Evolutionary conservation across 2,113 vertebrate species (phyloP).

Genomic region (Odontophorus gujanensis): DNA sequence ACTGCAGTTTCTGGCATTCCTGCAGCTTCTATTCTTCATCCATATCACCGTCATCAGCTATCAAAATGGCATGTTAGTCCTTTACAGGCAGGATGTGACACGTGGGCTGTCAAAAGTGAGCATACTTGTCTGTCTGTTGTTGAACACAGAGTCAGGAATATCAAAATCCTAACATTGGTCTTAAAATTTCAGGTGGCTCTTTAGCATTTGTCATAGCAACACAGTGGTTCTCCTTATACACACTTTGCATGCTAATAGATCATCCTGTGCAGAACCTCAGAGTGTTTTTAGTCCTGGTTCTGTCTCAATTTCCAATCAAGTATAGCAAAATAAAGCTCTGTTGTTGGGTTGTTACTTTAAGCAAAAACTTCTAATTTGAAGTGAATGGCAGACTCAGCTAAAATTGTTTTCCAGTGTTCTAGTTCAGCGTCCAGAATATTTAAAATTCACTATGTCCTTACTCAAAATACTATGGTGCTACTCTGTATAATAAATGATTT

Average conservation of each 20-base stretch:
- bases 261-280: not conserved
- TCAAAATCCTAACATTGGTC: not conserved
- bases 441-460: not conserved
- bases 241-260: not conserved
- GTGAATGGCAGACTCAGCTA: not conserved
- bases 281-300: not conserved
- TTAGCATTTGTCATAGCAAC: not conserved
- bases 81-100: no score
- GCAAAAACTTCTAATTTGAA: not conserved
- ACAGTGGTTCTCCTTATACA: not conserved
- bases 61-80: rapidly evolving
- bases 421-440: not conserved
- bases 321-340: not conserved
- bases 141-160: not conserved
- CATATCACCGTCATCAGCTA: not conserved
- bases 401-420: not conserved
- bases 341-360: not conserved
- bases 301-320: not conserved
- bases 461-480: not conserved
- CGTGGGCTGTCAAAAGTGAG: not conserved
- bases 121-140: not conserved
- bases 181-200: not conserved
- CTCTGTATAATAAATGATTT: not conserved
- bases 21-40: not conserved
- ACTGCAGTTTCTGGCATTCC: not conserved